phyloP scores from a whole-genome alignment of 1,140 invertebrate genomes.

The Liolophura sinensis region DNA sequence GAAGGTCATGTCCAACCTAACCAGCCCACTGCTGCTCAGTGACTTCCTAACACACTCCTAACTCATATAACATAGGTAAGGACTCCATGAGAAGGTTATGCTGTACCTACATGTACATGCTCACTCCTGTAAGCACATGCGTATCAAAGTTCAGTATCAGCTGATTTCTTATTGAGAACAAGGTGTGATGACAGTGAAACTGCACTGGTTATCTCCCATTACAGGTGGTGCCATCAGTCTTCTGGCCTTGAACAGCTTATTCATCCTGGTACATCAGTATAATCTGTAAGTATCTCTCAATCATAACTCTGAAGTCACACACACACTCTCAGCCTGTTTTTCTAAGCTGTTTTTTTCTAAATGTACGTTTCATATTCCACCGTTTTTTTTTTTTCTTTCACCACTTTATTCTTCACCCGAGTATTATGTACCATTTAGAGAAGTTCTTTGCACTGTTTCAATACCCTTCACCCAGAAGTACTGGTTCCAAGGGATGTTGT shows the following conservation, averaged over 20 bases:
- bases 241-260: conserved; percentile 90
- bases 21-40: conserved; percentile 81
- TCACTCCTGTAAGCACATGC: background rate
- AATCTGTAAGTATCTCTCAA: conserved; percentile 82
- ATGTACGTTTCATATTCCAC: too few relatives aligned
- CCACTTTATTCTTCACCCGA: too few relatives aligned
- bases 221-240: conserved; percentile 83
- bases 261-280: conserved; percentile 85
- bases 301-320: too few relatives aligned
- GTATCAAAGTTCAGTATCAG: background rate
- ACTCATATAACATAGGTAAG: conserved; percentile 75
- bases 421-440: too few relatives aligned
- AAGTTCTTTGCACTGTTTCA: too few relatives aligned
- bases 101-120: background rate
- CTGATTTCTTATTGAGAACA: background rate
- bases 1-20: conserved; percentile 77
- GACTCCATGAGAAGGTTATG: too few relatives aligned
- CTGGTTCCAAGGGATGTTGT: too few relatives aligned
- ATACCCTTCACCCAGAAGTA: too few relatives aligned
- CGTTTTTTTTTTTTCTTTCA: too few relatives aligned
- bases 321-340: too few relatives aligned
- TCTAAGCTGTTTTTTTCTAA: too few relatives aligned
- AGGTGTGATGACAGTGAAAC: background rate
- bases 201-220: conserved; percentile 17
- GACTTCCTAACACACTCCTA: conserved; percentile 91